A percentile compares a stretch with the other conserved stretches of the same genome.
Evolutionary conservation across 1,140 invertebrate species (phyloP).

Genomic region (Trichonephila clavata): DNA sequence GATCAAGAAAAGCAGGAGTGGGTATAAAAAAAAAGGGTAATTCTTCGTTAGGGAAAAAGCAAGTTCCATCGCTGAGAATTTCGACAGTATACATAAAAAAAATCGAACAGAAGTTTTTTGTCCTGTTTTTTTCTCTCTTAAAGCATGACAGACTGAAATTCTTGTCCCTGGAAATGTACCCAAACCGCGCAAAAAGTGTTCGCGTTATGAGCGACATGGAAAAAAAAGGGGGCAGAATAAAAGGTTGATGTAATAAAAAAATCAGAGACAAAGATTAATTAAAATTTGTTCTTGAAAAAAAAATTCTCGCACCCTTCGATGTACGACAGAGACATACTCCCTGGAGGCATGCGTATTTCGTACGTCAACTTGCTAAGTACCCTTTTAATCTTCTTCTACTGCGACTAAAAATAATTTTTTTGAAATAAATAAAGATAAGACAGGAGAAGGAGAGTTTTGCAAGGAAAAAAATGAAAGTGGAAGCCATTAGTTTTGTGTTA

Average conservation of each 20-base stretch:
- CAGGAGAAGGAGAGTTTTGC: background rate
- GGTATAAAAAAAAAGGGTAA: background rate
- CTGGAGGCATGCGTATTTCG: constrained; percentile 57
- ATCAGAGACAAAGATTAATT: constrained; percentile 63
- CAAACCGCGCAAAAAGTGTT: background rate
- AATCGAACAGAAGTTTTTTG: background rate
- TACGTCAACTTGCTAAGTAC: constrained; percentile 70
- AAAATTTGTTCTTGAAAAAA: constrained; percentile 57
- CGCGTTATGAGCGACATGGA: background rate
- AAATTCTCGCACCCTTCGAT: constrained; percentile 5
- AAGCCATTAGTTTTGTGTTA: constrained; percentile 63
- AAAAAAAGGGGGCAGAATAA: background rate
- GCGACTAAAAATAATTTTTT: constrained; percentile 51
- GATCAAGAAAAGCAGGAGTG: background rate
- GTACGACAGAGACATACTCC: background rate
- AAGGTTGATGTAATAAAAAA: background rate
- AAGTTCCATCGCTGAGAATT: background rate
- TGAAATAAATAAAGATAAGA: constrained; percentile 70
- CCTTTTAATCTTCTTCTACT: constrained; percentile 42
- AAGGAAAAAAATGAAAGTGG: background rate
- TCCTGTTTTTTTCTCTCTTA: background rate
- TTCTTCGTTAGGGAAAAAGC: background rate
- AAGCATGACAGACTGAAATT: background rate
- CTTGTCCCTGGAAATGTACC: constrained; percentile 16
- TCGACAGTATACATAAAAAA: background rate